A percentile compares a stretch with the other conserved stretches of the same genome.
Conservation (phyloP, 2,888 invertebrate species). For the Tricholauxania praeusta region DNA sequence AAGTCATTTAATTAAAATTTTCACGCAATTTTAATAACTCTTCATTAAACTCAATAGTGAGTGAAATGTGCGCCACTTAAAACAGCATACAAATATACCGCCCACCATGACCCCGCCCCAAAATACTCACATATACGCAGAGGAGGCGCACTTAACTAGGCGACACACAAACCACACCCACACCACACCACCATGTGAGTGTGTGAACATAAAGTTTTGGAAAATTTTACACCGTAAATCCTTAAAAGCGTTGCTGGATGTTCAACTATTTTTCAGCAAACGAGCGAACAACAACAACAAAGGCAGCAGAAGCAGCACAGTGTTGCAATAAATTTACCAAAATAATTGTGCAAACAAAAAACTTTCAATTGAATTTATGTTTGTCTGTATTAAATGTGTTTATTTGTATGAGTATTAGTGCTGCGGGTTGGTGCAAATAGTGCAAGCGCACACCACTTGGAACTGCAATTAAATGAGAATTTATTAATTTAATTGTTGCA, state of each 20-base stretch:
- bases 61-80: slow-evolving; percentile 19
- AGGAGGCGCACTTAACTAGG: no score
- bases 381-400: neutral
- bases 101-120: neutral
- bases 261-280: neutral
- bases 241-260: neutral
- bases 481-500: no score
- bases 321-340: slow-evolving; percentile 20
- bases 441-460: no score
- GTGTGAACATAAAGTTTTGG: slow-evolving; percentile 6
- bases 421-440: no score
- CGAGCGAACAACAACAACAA: neutral
- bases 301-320: neutral
- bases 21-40: slow-evolving; percentile 35
- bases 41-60: slow-evolving; percentile 29
- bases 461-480: no score
- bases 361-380: slow-evolving; percentile 12
- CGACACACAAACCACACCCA: neutral
- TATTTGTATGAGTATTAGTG: no score
- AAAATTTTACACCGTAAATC: slow-evolving; percentile 3
- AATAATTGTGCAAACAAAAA: slow-evolving; percentile 5
- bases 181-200: neutral
- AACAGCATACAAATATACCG: neutral
- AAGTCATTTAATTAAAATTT: slow-evolving; percentile 34
- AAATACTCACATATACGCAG: neutral